A percentile compares a stretch with the other conserved stretches of the same genome.
These are phyloP conservation scores for Eristalis pertinax DNA, from an alignment of 2,888 invertebrate species.

Conservation along the genomic window DNA sequence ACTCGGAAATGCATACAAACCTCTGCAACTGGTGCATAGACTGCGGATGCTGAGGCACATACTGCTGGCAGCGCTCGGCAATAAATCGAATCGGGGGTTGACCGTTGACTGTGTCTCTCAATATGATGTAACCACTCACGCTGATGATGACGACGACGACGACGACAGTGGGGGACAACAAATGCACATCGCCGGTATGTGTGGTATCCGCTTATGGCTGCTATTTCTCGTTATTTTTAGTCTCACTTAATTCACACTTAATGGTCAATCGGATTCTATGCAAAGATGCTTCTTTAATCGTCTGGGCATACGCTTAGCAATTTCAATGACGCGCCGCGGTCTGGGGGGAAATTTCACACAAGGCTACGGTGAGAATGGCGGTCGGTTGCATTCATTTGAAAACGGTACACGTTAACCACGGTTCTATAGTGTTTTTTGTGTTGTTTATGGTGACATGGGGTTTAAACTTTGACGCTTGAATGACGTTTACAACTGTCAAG, in stretches of 20 bases:
- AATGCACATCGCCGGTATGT: conserved; percentile 47
- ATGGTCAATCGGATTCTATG: conserved; percentile 31
- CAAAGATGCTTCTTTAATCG: conserved; percentile 22
- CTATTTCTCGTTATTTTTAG: conserved; percentile 34
- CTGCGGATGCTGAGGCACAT: conserved; percentile 79
- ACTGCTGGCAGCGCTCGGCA: conserved; percentile 44
- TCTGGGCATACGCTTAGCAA: conserved; percentile 6
- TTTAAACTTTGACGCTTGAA: too few species aligned
- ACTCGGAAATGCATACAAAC: conserved; percentile 74
- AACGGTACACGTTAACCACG: neutral
- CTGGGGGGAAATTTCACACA: neutral
- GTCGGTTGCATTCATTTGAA: neutral
- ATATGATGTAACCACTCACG: conserved; percentile 43
- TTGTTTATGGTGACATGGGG: too few species aligned
- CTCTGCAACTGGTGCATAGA: conserved; percentile 78
- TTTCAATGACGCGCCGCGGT: neutral
- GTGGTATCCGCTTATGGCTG: conserved; percentile 14
- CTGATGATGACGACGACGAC: conserved; percentile 6
- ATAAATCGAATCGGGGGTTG: conserved; percentile 14
- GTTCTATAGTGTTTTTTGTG: neutral
- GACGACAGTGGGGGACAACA: conserved; percentile 8
- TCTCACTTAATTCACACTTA: conserved; percentile 30
- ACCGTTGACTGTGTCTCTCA: conserved; percentile 32
- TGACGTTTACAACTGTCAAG: too few species aligned
- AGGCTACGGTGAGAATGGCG: neutral